A percentile compares a stretch with the other conserved stretches of the same genome.
These are phyloP conservation scores for Tiphia femorata DNA, from an alignment of 2,888 invertebrate species.

Conservation along the genomic window DNA sequence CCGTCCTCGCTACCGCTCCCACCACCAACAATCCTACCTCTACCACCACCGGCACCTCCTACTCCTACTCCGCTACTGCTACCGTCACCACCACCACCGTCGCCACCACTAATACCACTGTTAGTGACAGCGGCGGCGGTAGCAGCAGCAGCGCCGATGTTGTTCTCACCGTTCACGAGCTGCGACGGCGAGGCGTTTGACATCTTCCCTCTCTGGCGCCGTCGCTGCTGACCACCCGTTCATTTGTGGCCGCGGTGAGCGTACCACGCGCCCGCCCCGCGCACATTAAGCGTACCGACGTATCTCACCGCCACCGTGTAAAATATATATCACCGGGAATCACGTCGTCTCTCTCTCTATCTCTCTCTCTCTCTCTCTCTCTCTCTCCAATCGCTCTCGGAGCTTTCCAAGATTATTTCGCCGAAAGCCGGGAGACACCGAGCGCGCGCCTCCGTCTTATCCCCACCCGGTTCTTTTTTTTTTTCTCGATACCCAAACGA, in stretches of 20 bases:
- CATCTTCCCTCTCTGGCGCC: constrained; percentile 61
- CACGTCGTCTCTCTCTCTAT: neutral
- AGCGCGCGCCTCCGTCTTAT: constrained; percentile 24
- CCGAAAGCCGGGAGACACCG: neutral
- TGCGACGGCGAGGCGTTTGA: constrained; percentile 59
- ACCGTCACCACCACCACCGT: constrained; percentile 22
- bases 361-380: neutral
- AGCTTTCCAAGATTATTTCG: neutral
- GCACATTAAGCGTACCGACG: constrained; percentile 53
- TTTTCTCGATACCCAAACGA: too few relatives aligned
- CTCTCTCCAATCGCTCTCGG: neutral
- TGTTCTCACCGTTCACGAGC: constrained; percentile 61
- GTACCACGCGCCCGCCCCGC: constrained; percentile 56
- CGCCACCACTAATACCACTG: constrained; percentile 4
- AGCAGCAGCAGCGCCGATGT: constrained; percentile 25
- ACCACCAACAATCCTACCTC: constrained; percentile 7
- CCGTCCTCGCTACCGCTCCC: neutral
- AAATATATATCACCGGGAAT: neutral
- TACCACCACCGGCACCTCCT: constrained; percentile 22
- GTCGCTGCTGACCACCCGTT: constrained; percentile 50
- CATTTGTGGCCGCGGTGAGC: constrained; percentile 61
- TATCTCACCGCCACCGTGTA: constrained; percentile 9
- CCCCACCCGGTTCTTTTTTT: too few relatives aligned
- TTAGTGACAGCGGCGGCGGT: neutral
- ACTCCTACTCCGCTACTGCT: constrained; percentile 20